phyloP scores from a whole-genome alignment of 2,888 invertebrate genomes.

The Physocephala rufipes region DNA sequence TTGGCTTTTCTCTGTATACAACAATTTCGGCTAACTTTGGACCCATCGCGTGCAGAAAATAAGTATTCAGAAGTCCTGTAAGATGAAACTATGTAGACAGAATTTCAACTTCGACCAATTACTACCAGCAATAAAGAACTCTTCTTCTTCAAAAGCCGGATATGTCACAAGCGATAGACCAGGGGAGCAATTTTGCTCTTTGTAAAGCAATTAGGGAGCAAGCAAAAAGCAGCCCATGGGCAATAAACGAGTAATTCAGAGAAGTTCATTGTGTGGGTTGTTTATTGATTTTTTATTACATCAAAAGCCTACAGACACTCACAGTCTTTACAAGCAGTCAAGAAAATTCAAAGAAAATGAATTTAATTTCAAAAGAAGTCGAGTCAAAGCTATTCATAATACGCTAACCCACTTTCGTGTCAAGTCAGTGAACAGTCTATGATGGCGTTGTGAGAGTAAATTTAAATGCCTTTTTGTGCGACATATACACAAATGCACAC shows the following conservation, averaged over 20 bases:
- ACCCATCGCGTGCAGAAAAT: too few species aligned
- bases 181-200: too few species aligned
- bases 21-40: too few species aligned
- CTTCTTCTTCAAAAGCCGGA: too few species aligned
- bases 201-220: too few species aligned
- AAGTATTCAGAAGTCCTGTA: too few species aligned
- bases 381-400: conserved; percentile 22
- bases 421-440: neutral
- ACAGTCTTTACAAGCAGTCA: neutral
- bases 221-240: neutral
- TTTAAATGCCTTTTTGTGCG: conserved; percentile 33
- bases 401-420: conserved; percentile 24
- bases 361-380: conserved; percentile 17
- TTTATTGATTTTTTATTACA: neutral
- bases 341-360: conserved; percentile 21
- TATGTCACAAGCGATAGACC: too few species aligned
- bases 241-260: neutral
- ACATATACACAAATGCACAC: conserved; percentile 1
- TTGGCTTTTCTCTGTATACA: too few species aligned
- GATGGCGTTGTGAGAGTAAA: conserved; percentile 19
- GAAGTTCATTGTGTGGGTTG: neutral
- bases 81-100: too few species aligned
- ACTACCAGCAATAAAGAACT: too few species aligned
- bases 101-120: too few species aligned
- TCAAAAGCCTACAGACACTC: neutral